phyloP scores from a whole-genome alignment of 1,140 invertebrate genomes.

The Plutomurus gul region DNA sequence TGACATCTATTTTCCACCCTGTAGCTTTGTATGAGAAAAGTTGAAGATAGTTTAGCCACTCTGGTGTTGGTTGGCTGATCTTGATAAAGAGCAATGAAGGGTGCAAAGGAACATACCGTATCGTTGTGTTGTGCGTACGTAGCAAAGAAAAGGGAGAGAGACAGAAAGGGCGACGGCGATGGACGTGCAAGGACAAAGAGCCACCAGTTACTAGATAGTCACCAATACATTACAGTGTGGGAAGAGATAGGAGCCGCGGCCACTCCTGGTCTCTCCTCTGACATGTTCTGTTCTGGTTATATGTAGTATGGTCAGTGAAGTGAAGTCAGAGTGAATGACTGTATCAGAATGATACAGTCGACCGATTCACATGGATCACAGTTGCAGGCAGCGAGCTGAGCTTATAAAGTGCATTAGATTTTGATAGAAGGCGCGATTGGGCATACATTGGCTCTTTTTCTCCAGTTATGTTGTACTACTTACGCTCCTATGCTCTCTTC shows the following conservation, averaged over 20 bases:
- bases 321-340: constrained; percentile 48
- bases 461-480: not conserved
- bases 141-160: not conserved
- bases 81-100: constrained; percentile 12
- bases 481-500: not conserved
- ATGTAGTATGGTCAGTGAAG: constrained; percentile 37
- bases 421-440: constrained; percentile 5
- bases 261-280: no score
- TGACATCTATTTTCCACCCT: constrained; percentile 9
- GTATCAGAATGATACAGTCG: constrained; percentile 48
- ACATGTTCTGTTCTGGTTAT: no score
- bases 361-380: constrained; percentile 40
- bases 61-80: not conserved
- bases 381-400: constrained; percentile 8
- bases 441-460: not conserved
- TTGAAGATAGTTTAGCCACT: not conserved
- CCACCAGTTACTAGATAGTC: not conserved
- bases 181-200: not conserved
- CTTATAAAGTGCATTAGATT: not conserved
- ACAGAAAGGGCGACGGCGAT: not conserved
- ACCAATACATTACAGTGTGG: no score
- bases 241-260: no score
- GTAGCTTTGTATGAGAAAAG: not conserved
- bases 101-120: constrained; percentile 1
- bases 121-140: not conserved